These are phyloP conservation scores for Laothoe populi DNA, from an alignment of 2,888 invertebrate species.

Conservation along the genomic window DNA sequence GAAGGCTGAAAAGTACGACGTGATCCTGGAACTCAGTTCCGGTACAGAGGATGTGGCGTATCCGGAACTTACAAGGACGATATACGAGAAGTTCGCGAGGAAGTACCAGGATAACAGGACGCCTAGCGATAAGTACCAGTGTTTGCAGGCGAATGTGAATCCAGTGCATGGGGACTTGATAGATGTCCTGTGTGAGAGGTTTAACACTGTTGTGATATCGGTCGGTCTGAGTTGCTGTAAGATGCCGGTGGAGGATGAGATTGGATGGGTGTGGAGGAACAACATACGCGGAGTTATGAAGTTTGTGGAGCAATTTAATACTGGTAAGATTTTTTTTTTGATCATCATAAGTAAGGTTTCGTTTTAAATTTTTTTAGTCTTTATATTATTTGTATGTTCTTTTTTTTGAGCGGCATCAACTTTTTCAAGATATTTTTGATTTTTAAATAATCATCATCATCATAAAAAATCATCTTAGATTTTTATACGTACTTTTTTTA, in stretches of 20 bases:
- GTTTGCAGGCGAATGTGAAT: constrained; percentile 48
- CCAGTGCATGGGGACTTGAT: constrained; percentile 78
- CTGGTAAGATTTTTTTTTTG: constrained; percentile 72
- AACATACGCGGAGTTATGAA: constrained; percentile 87
- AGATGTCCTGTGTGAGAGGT: constrained; percentile 86
- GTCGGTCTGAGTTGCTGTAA: constrained; percentile 93
- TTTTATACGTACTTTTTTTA: no score
- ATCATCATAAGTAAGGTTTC: no score
- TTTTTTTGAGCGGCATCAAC: no score
- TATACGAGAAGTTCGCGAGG: constrained; percentile 80
- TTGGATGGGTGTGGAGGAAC: constrained; percentile 90
- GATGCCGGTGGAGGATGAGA: constrained; percentile 88
- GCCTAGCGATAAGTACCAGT: constrained; percentile 62
- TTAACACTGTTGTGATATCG: constrained; percentile 87
- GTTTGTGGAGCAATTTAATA: constrained; percentile 85
- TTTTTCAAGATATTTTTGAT: no score
- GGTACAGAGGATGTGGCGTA: constrained; percentile 87
- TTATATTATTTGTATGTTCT: no score
- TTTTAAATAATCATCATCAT: no score
- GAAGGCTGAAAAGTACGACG: constrained; percentile 87
- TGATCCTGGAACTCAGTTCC: constrained; percentile 90
- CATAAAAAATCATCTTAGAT: no score
- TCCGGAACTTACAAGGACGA: constrained; percentile 66
- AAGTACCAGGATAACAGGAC: constrained; percentile 72
- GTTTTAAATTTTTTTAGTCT: no score